phyloP scores from a whole-genome alignment of 2,888 invertebrate genomes.

The Cyclophora punctaria region DNA sequence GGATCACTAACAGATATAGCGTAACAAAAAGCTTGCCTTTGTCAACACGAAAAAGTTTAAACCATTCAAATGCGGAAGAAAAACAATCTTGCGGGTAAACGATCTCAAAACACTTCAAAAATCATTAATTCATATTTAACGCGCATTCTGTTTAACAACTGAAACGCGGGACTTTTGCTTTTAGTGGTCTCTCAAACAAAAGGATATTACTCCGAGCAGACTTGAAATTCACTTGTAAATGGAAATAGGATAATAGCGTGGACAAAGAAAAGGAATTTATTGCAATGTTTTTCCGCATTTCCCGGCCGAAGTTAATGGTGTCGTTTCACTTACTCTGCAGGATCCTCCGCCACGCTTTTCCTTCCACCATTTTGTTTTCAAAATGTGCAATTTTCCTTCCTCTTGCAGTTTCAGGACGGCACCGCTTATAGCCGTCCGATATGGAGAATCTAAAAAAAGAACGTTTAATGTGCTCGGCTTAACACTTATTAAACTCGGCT shows the following conservation, averaged over 20 bases:
- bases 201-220: neutral
- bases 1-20: too few relatives aligned
- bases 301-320: conserved; percentile 17
- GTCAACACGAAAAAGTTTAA: too few relatives aligned
- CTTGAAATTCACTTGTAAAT: conserved; percentile 12
- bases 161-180: too few relatives aligned
- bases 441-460: conserved; percentile 86
- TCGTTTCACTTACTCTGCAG: conserved; percentile 79
- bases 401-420: conserved; percentile 97
- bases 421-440: conserved; percentile 93
- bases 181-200: neutral
- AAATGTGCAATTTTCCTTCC: conserved; percentile 91
- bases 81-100: too few relatives aligned
- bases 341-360: conserved; percentile 92
- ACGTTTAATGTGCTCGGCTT: neutral
- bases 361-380: conserved; percentile 99
- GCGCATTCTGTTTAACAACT: too few relatives aligned
- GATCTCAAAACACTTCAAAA: too few relatives aligned
- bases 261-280: conserved; percentile 13
- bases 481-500: neutral
- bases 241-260: conserved; percentile 9
- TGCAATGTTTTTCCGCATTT: conserved; percentile 11
- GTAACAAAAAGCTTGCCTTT: too few relatives aligned
- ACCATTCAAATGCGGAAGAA: too few relatives aligned
- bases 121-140: too few relatives aligned